Conservation (phyloP, 1,140 invertebrate species). For the Hylaeus volcanicus region DNA sequence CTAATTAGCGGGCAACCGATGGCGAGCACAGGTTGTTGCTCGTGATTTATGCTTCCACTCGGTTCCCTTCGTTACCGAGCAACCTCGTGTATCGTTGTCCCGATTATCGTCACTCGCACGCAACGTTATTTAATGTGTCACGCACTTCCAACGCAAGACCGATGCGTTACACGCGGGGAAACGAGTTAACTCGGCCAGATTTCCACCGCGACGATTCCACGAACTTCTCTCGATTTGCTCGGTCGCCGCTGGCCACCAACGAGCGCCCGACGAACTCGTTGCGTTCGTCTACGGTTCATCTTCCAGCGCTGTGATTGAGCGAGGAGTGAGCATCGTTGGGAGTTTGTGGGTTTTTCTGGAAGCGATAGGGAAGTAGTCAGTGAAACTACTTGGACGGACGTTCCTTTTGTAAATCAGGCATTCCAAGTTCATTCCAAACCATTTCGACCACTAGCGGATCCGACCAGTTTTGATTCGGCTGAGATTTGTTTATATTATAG, state of each 20-base stretch:
- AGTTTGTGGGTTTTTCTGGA: too few species aligned
- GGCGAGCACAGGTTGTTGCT: neutral
- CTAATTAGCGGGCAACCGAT: neutral
- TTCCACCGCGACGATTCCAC: slow-evolving; percentile 41
- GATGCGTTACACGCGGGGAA: slow-evolving; percentile 10
- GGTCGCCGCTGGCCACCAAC: neutral
- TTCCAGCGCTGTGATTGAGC: too few species aligned
- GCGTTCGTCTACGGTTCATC: too few species aligned
- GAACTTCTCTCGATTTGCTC: slow-evolving; percentile 19
- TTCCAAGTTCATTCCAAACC: too few species aligned
- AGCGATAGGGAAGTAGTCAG: too few species aligned
- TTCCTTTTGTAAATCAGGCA: too few species aligned
- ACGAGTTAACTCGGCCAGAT: slow-evolving; percentile 48
- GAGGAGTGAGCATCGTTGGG: too few species aligned
- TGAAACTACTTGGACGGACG: too few species aligned
- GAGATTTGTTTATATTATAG: too few species aligned
- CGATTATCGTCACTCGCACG: slow-evolving; percentile 51
- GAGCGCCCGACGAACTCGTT: too few species aligned
- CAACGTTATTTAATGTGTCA: slow-evolving; percentile 60
- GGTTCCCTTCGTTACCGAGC: neutral
- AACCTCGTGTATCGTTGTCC: neutral
- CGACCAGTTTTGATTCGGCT: too few species aligned
- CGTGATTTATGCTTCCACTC: neutral
- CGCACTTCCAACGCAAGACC: slow-evolving; percentile 42
- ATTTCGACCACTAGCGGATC: too few species aligned